Conservation (phyloP, 1,140 invertebrate species). For the Lucilia cuprina region DNA sequence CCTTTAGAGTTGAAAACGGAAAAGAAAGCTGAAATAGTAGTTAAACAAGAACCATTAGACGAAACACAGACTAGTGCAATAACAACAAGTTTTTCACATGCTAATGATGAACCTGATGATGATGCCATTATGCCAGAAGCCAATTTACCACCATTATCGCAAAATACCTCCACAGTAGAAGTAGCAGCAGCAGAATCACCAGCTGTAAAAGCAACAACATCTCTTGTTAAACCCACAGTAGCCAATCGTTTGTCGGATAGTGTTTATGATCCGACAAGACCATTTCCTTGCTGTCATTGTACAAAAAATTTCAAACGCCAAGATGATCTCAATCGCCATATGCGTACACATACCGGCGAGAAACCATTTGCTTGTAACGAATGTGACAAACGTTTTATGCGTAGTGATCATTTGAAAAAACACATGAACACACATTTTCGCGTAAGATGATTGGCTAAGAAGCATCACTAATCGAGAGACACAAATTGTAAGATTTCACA, state of each 20-base stretch:
- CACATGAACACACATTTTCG: constrained; percentile 81
- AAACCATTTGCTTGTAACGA: constrained; percentile 78
- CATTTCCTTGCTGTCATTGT: constrained; percentile 77
- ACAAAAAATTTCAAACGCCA: constrained; percentile 83
- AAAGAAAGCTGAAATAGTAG: neutral
- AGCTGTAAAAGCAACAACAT: constrained; percentile 33
- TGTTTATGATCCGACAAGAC: constrained; percentile 69
- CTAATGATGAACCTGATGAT: constrained; percentile 13
- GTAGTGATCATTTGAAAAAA: constrained; percentile 85
- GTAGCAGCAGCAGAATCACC: neutral
- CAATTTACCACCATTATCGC: neutral
- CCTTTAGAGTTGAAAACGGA: neutral
- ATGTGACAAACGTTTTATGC: constrained; percentile 80
- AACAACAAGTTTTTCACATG: neutral
- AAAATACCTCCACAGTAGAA: neutral
- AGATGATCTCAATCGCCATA: constrained; percentile 84
- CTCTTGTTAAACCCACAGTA: constrained; percentile 47
- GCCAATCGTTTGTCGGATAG: constrained; percentile 48
- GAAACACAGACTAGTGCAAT: neutral
- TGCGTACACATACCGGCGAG: constrained; percentile 82
- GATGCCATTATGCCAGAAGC: constrained; percentile 29
- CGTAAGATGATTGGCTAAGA: constrained; percentile 44
- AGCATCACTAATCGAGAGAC: neutral
- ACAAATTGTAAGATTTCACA: neutral
- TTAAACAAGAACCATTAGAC: neutral